Evolutionary conservation across 2,113 vertebrate species (phyloP), one percentile per base, ranked within the genome.

Genomic region (Symphodus melops): DNA sequence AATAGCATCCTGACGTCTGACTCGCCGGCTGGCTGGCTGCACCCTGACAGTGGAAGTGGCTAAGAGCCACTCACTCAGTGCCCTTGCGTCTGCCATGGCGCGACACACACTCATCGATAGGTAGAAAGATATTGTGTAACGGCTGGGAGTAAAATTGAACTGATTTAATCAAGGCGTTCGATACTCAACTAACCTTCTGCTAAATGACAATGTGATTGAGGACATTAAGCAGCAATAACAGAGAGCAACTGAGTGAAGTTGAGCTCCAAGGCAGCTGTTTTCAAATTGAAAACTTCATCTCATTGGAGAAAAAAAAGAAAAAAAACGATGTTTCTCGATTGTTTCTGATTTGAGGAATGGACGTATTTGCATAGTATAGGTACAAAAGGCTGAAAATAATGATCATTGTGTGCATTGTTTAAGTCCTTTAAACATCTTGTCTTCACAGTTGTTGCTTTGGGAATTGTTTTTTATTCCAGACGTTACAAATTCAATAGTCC

Each of bases 191-290:
- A 83, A 80, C 76, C 88, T 87, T 83, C 84, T 86, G 83, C 83
- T 82, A 88, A 83, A 88, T 77, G 82, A 88, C 90, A 89, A 76
- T 72, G 77, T 82, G 76, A 89, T 77, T 69, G 84, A 84, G 83
- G 91, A 81, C 79, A 76, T 90, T 85, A 86, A 91, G 81, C 21
- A 56, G 70, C 62, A 80, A 81, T 70, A 77, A 79, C 60, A 75
- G 75, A 79, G 67, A 55, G 69, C 21, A 53, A 56, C 68, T 9
- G 42, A 44, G 67, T 66, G 67, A 75, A 77, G 65, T 86, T 75
- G 41, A 62, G 83, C 73, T 84, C 84, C 62, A 60, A 46, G 42
- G 64, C 68, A 82, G 52, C 66, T 62, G 48, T 66, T 63, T 74
- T 66, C 44, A 68, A 72, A 71, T 66, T 57, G 52, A 54, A 44